Evolutionary conservation across 2,888 invertebrate genomes (phyloP), one percentile per base, ranked within the genome.

Genomic region (Oxycera nigricornis): DNA sequence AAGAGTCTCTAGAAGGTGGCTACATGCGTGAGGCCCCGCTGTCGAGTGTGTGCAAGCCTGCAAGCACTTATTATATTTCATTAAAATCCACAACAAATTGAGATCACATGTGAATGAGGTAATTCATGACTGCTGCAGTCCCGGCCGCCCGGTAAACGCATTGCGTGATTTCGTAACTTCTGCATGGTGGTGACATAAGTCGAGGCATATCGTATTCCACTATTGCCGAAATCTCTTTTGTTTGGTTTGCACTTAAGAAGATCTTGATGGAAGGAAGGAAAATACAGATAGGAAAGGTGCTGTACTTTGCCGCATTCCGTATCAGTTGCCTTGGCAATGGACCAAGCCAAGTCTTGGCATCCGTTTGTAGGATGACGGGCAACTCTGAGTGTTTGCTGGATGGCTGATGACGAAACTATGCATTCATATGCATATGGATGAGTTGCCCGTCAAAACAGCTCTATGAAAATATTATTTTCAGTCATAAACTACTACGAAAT

Each of bases 241-340:
- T 65, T 65, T 65, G 30, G 3, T 65, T 65, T 65, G 39, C 65
- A 65, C 65, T 65, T 65, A 65, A 65, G 65, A 65, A 39, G 26
- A 65, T 39, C 22, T 39, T 39, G 14, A 41, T n/a, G n/a, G 65
- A 3, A 14, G 28, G 41, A 65, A 59, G 30, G 20, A 6, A 65
- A 39, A 41, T 26, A 41, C 39, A 41, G 24, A n/a, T 55, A 14
- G 55, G 55, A 22, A 17, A 55, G 24, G 55, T 55, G 0, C 55
- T 55, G 55, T 22, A 11, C 24, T 22, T 11, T 7, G 6, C 55
- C 11, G 3, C 46, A 46, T 55, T 17, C 24, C 24, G 55, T 55
- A 24, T 59, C 28, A 41, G 65, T 41, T 41, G 65, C 65, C 65
- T 65, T 65, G 65, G 65, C 65, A 65, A 41, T 65, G 65, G 65